Conservation (phyloP, 2,113 vertebrate species). For the Prochilodus magdalenae region DNA sequence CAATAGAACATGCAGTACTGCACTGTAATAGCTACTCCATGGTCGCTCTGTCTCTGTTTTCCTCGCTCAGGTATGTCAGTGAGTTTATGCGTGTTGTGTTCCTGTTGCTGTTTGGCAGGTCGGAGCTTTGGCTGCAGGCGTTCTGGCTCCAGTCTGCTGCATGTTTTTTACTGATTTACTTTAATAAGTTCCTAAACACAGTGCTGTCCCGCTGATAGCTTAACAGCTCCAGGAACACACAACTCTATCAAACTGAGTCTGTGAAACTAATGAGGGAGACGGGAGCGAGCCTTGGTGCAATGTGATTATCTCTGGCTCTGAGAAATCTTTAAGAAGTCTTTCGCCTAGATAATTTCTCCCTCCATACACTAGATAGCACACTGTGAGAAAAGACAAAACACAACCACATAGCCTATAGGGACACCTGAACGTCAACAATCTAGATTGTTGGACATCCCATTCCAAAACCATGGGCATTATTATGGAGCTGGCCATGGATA, state of each 20-base stretch:
- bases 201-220: constrained; percentile 59
- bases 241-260: constrained; percentile 56
- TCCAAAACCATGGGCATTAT: too few species aligned
- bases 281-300: constrained; percentile 29
- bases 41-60: not conserved
- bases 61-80: constrained; percentile 12
- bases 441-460: too few species aligned
- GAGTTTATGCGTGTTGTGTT: constrained; percentile 30
- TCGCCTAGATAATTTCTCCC: not conserved
- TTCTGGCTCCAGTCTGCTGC: constrained; percentile 24
- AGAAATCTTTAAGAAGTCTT: not conserved
- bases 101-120: constrained; percentile 48
- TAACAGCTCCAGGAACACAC: constrained; percentile 60
- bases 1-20: not conserved
- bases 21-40: not conserved
- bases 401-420: too few species aligned
- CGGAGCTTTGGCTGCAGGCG: constrained; percentile 45
- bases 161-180: constrained; percentile 70
- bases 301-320: not conserved
- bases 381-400: too few species aligned
- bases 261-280: constrained; percentile 57
- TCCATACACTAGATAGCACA: not conserved
- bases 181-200: constrained; percentile 74
- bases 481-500: too few species aligned
- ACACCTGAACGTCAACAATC: too few species aligned